These are phyloP conservation scores for Mamestra brassicae DNA, from an alignment of 2,888 invertebrate genomes.

Conservation along the genomic window DNA sequence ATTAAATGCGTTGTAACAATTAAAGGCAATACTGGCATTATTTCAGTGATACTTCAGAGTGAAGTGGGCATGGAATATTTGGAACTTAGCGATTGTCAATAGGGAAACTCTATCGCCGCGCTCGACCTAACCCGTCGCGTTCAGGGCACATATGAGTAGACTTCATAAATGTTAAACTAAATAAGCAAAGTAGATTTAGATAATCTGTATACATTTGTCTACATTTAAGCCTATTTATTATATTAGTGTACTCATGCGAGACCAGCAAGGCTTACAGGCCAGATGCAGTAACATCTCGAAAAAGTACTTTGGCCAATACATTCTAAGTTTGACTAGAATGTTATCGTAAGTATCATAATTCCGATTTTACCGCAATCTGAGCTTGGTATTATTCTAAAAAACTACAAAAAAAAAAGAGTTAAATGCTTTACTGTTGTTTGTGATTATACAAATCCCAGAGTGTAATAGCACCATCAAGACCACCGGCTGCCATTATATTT, in stretches of 20 bases:
- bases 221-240: slow-evolving; percentile 50
- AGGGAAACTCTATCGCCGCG: slow-evolving; percentile 38
- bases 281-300: slow-evolving; percentile 51
- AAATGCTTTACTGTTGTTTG: slow-evolving; percentile 80
- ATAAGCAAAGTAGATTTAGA: slow-evolving; percentile 40
- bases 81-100: slow-evolving; percentile 60
- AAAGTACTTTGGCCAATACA: slow-evolving; percentile 61
- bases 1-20: slow-evolving; percentile 69
- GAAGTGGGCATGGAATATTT: slow-evolving; percentile 33
- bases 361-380: slow-evolving; percentile 53
- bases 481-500: slow-evolving; percentile 95
- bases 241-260: slow-evolving; percentile 57
- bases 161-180: slow-evolving; percentile 42
- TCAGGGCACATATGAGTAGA: slow-evolving; percentile 51
- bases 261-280: slow-evolving; percentile 47
- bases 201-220: slow-evolving; percentile 47
- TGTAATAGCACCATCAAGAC: slow-evolving; percentile 94
- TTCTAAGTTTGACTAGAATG: slow-evolving; percentile 59
- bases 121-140: slow-evolving; percentile 42
- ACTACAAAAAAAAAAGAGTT: slow-evolving; percentile 55
- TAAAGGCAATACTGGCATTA: slow-evolving; percentile 82
- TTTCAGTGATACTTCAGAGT: slow-evolving; percentile 46
- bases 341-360: slow-evolving; percentile 50
- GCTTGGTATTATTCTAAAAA: slow-evolving; percentile 63
- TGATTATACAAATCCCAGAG: slow-evolving; percentile 95